These are phyloP conservation scores for Odontocolon sp. DNA, from an alignment of 2,888 invertebrate genomes.

Conservation along the genomic window DNA sequence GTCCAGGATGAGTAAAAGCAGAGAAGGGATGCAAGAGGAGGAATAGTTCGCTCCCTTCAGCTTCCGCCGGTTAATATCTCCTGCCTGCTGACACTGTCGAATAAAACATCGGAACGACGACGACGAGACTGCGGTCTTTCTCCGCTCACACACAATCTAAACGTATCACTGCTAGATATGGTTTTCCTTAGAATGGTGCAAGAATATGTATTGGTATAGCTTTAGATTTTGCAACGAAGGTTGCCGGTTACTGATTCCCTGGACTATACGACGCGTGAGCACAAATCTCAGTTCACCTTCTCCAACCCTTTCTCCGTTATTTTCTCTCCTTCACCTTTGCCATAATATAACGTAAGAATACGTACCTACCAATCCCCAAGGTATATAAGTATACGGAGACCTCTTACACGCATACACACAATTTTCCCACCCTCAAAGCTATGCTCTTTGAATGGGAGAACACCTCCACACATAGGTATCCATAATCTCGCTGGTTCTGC, in stretches of 20 bases:
- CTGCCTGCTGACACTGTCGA: constrained; percentile 75
- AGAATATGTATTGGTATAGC: constrained; percentile 66
- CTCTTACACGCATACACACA: constrained; percentile 1
- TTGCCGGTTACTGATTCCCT: too few relatives aligned
- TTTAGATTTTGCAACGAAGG: constrained; percentile 61
- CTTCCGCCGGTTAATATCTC: constrained; percentile 72
- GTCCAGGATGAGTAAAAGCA: neutral
- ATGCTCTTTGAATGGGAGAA: constrained; percentile 5
- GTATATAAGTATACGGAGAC: constrained; percentile 15
- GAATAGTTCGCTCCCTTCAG: constrained; percentile 50
- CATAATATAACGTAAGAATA: constrained; percentile 50
- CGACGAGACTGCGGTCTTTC: constrained; percentile 38
- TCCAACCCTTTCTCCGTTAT: constrained; percentile 7
- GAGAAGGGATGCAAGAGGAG: constrained; percentile 30
- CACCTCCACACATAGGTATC: constrained; percentile 56
- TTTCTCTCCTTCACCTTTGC: constrained; percentile 28
- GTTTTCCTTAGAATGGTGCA: constrained; percentile 34
- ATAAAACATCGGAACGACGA: constrained; percentile 71
- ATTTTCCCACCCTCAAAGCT: constrained; percentile 28
- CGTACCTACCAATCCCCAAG: constrained; percentile 10
- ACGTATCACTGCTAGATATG: constrained; percentile 37
- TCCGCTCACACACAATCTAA: neutral
- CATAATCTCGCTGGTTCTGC: constrained; percentile 73
- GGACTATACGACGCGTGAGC: constrained; percentile 7
- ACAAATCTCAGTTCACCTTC: constrained; percentile 39